Base-by-base conservation (phyloP, 2,113 vertebrate species). In the Lutjanus erythropterus region DNA sequence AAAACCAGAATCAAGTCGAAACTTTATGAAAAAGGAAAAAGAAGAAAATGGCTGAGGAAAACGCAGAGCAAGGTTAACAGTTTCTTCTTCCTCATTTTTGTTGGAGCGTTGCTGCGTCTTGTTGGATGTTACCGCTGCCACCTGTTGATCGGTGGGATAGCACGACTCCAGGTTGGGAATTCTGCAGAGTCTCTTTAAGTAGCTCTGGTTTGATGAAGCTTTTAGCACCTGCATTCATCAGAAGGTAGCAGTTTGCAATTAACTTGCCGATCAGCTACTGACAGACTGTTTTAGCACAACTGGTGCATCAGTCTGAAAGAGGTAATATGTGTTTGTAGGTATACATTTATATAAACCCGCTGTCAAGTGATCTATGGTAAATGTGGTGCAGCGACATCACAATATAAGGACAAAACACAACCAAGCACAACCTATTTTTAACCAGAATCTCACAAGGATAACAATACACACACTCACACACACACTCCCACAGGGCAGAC, bases 401-500 rank as follows among this genome's bases (percentile, higher is more conserved):
- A 23, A 0, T 50, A 47, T 21, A 11, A 55, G 15, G 7, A 65
- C 39, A 15, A 66, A 53, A 33, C 27, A 23, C 27, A 47, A 23
- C n/a, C n/a, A 74, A 37, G 2, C 10, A 73, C 49, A 19, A 66
- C 41, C 65, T n/a, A 23, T 39, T 67, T 53, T 79, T 25, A 10
- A 31, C 29, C 31, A 11, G 41, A 71, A 80, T 56, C 64, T 46
- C 18, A 5, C 6, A 1, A 39, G 27, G 11, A 65, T 31, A 39
- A 85, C 71, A 76, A 52, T 19, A 55, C 64, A 65, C 67, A 71
- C 72, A 66, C 70, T 79, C 41, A n/a, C n/a, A n/a, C n/a, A 55
- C 64, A 65, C 67, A 71, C 72, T 60, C 70, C 79, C 41, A 71
- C 75, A 65, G 42, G 42, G 42, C 81, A 67, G 74, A 80, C 84